Conservation (phyloP, 1,140 invertebrate genomes). For the Drosophila repleta region DNA sequence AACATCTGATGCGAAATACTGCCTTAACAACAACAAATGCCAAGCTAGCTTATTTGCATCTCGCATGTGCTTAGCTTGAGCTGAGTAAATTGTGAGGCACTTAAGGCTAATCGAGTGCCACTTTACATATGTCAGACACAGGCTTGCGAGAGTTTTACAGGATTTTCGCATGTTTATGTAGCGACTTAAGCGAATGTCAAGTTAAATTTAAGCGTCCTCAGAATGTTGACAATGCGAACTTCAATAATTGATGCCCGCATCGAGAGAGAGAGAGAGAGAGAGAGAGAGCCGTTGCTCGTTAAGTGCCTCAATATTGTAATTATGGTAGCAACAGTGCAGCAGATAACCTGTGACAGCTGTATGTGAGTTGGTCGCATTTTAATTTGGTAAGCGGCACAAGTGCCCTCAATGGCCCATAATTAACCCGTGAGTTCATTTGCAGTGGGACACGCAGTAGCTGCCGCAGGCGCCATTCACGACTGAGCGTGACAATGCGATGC, state of each 20-base stretch:
- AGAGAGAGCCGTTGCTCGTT: conserved; percentile 8
- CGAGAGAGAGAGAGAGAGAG: too few relatives aligned
- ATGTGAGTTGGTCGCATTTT: conserved; percentile 24
- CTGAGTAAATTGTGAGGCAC: conserved; percentile 2
- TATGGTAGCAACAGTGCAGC: conserved; percentile 15
- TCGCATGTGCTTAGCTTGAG: too few relatives aligned
- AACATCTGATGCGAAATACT: too few relatives aligned
- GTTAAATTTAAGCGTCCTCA: neutral
- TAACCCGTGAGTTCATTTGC: conserved; percentile 65
- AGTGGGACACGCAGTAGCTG: conserved; percentile 15
- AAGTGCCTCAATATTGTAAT: conserved; percentile 43
- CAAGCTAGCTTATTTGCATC: too few relatives aligned
- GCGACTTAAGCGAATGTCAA: neutral
- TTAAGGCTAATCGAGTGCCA: conserved; percentile 1
- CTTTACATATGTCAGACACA: conserved; percentile 14
- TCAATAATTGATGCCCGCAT: conserved; percentile 34
- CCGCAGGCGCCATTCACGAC: neutral
- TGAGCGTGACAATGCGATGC: conserved; percentile 7
- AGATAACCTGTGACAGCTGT: neutral
- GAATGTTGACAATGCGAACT: conserved; percentile 9
- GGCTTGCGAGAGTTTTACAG: neutral
- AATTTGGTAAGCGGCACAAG: conserved; percentile 54
- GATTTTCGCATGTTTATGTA: conserved; percentile 5
- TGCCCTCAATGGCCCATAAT: conserved; percentile 56
- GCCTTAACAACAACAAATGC: too few relatives aligned